Percentiles rank a stretch among this genome's conserved stretches.
Evolutionary conservation across 2,113 vertebrate species (phyloP).

Genomic region (Notechis scutatus): DNA sequence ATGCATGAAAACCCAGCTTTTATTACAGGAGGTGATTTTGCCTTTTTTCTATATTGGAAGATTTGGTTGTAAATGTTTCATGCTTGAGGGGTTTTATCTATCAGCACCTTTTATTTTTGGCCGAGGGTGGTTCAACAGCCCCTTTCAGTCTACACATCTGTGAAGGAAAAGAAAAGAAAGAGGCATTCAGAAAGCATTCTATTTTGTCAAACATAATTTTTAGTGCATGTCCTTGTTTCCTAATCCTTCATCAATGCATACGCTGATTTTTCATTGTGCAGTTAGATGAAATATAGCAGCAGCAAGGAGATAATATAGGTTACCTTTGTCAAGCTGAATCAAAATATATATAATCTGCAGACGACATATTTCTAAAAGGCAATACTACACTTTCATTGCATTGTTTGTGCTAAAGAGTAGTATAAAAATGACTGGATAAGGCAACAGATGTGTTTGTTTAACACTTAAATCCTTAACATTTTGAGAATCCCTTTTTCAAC

Average conservation of each 20-base stretch:
- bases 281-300: not conserved
- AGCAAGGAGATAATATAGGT: constrained; percentile 1
- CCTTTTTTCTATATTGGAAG: constrained; percentile 51
- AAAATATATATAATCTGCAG: not conserved
- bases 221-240: not conserved
- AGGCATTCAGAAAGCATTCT: constrained; percentile 7
- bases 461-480: not conserved
- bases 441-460: not conserved
- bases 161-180: not conserved
- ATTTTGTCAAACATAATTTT: not conserved
- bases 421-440: not conserved
- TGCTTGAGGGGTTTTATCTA: constrained; percentile 58
- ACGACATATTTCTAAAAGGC: not conserved
- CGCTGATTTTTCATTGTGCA: not conserved
- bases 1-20: constrained; percentile 49
- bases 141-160: constrained; percentile 47
- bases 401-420: not conserved
- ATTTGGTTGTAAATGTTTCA: constrained; percentile 64
- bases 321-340: not conserved
- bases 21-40: constrained; percentile 52
- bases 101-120: constrained; percentile 55
- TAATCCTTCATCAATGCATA: not conserved
- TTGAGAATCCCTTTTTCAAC: not conserved
- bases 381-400: not conserved
- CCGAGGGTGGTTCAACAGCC: constrained; percentile 52